Evolutionary conservation across 1,140 invertebrate species (phyloP), one percentile per base, ranked within the genome.

Genomic region (Vanessa tameamea): DNA sequence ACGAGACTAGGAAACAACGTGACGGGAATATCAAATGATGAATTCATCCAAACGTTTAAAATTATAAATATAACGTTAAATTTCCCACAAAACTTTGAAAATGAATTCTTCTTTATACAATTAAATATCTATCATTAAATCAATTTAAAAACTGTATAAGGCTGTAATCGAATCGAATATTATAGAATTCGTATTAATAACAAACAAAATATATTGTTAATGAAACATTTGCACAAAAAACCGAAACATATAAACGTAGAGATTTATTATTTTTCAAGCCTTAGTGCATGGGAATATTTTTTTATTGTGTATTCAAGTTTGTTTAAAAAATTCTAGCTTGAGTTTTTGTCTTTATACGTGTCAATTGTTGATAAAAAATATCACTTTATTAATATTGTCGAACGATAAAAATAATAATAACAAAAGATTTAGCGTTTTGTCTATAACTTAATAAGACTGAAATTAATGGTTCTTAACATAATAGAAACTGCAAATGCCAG

Each of bases 401-500:
- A 15, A n/a, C n/a, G 53, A 50, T 59, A 72, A 61, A 64, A 50
- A 26, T 31, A 55, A 67, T 66, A 71, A 64, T 79, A 76, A 69
- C 80, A 82, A 76, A 72, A 50, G 69, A 47, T 57, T 75, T 68
- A 47, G 37, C 70, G 72, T 90, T 87, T 89, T 90, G 84, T 90
- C 86, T 90, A 86, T 90, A 85, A 83, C 85, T 87, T 89, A 92
- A 87, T 92, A 91, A 93, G 87, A 84, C 87, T 78, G 87, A 83
- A 93, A 90, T 93, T 92, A 92, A 93, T 92, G 90, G 88, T 91
- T 93, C 88, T 83, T 88, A 86, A 84, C 89, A 93, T 90, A 93
- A 93, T 93, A 93, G 90, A 91, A 90, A 88, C 81, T 93, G 91
- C 92, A 93, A 93, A 93, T 93, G 92, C 92, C 93, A 93, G 86